phyloP scores from a whole-genome alignment of 1,140 invertebrate species.

The Megalopta genalis region DNA sequence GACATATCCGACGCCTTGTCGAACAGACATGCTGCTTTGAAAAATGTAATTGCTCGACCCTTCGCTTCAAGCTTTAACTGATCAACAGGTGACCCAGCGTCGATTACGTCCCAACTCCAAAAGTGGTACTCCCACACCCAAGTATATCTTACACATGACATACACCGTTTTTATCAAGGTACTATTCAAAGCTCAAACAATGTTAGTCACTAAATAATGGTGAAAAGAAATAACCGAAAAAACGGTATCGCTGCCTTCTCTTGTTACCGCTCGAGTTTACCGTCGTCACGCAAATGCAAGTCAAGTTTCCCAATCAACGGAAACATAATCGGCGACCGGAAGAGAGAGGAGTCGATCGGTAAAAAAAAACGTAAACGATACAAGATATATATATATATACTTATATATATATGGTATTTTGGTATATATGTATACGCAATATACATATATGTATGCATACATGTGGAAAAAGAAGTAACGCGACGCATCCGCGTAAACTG shows the following conservation, averaged over 20 bases:
- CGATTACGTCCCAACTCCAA: slow-evolving; percentile 50
- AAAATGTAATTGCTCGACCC: too few species aligned
- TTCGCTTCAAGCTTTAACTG: background rate
- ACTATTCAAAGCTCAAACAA: slow-evolving; percentile 81
- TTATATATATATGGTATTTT: too few species aligned
- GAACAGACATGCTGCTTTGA: background rate
- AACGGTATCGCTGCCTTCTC: slow-evolving; percentile 70
- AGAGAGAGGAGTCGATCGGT: background rate
- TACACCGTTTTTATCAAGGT: slow-evolving; percentile 80
- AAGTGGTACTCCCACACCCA: slow-evolving; percentile 79
- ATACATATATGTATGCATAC: too few species aligned
- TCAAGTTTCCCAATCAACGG: background rate
- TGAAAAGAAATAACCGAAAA: slow-evolving; percentile 78
- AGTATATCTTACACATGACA: slow-evolving; percentile 81
- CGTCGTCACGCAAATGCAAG: background rate
- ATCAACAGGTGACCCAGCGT: background rate
- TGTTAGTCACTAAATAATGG: slow-evolving; percentile 81
- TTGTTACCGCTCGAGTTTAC: slow-evolving; percentile 53
- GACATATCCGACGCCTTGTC: slow-evolving; percentile 20
- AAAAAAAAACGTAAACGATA: background rate
- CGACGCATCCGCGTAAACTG: slow-evolving; percentile 43
- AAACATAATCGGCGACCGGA: background rate
- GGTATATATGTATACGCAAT: too few species aligned
- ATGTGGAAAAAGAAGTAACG: background rate
- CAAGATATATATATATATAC: too few species aligned